These are phyloP conservation scores for Chinchilla lanigera DNA, from an alignment of 2,113 vertebrate species.

Conservation along the genomic window DNA sequence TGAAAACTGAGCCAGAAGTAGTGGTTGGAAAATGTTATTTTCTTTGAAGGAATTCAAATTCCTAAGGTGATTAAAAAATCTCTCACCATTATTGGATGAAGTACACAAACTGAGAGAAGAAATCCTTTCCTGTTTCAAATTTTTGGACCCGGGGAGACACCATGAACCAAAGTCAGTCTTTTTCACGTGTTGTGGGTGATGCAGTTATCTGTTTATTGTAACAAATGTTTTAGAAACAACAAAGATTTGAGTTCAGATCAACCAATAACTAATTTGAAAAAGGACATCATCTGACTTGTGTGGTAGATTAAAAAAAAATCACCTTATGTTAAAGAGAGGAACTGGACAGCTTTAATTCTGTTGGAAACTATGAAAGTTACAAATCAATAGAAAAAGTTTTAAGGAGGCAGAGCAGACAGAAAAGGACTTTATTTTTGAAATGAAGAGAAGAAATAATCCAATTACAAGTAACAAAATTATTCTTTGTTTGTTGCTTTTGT, in stretches of 20 bases:
- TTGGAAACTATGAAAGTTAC: not conserved
- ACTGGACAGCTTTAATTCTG: not conserved
- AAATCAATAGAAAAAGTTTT: slow-evolving; percentile 30
- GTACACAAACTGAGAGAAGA: not conserved
- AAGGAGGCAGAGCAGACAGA: not conserved
- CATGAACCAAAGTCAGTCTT: not conserved
- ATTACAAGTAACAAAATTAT: slow-evolving; percentile 5
- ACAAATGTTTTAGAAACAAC: not conserved
- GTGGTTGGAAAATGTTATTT: not conserved
- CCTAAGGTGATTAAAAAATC: not conserved
- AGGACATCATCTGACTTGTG: not conserved
- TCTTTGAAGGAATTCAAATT: not conserved
- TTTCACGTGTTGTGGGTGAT: not conserved
- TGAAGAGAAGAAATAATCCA: not conserved
- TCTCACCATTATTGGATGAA: not conserved
- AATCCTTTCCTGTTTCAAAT: not conserved
- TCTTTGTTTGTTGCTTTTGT: not conserved
- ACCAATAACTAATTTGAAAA: not conserved
- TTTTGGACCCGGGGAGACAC: not conserved
- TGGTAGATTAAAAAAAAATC: not conserved
- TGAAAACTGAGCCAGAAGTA: not conserved
- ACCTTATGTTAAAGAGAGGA: not conserved
- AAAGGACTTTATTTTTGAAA: not conserved
- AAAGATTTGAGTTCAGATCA: not conserved
- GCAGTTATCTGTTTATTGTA: not conserved